phyloP scores from a whole-genome alignment of 2,113 vertebrate genomes.

The Zosterops japonicus region DNA sequence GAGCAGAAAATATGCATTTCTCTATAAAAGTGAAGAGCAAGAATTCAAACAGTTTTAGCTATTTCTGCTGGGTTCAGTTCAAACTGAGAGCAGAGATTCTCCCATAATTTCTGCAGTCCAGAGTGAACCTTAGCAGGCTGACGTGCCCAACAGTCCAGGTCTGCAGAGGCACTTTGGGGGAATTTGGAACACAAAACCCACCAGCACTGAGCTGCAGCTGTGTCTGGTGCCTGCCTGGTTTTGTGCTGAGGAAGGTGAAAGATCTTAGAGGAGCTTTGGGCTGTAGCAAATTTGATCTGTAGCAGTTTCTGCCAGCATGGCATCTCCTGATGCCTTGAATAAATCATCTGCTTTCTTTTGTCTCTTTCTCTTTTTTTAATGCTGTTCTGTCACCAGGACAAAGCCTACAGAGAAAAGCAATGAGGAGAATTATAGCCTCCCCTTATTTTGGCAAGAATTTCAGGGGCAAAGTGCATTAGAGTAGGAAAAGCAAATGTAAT shows the following conservation, averaged over 20 bases:
- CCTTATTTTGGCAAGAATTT: not conserved
- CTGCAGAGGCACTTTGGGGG: accelerated
- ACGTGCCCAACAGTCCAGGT: accelerated
- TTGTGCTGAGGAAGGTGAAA: not conserved
- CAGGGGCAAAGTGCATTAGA: not conserved
- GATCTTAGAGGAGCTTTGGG: not conserved
- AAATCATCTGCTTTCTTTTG: not conserved
- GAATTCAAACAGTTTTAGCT: not conserved
- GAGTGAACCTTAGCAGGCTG: not conserved
- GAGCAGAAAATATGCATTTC: not conserved
- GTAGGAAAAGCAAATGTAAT: conserved; percentile 15
- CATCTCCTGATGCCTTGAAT: not conserved
- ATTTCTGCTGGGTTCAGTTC: not conserved
- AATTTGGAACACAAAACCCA: not conserved
- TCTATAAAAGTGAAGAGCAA: not conserved
- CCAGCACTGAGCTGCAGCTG: not conserved
- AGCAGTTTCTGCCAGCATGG: not conserved
- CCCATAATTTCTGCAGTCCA: not conserved
- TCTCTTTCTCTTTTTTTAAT: not conserved
- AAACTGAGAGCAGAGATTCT: not conserved
- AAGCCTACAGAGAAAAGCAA: not conserved
- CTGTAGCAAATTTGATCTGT: not conserved
- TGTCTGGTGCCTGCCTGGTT: not conserved
- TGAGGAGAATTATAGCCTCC: not conserved
- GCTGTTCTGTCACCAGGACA: not conserved